A percentile compares a stretch with the other conserved stretches of the same genome.
Evolutionary conservation across 2,797 vertebrate genomes (phyloP).

Genomic region (Babyrousa celebensis): DNA sequence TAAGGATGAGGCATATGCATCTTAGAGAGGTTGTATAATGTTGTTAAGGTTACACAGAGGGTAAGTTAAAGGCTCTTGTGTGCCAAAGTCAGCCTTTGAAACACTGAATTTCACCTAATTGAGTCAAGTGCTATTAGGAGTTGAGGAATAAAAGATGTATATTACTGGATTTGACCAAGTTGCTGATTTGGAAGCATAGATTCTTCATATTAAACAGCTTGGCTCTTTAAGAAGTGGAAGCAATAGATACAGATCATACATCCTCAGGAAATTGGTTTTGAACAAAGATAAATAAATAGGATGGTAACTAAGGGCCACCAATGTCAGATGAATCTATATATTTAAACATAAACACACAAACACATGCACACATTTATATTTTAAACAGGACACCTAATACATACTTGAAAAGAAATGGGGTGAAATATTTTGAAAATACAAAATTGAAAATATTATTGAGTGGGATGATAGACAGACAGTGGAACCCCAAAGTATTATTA

Average conservation of each 20-base stretch:
- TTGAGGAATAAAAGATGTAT: neutral
- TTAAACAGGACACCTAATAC: neutral
- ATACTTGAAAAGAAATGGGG: neutral
- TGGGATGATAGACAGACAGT: neutral
- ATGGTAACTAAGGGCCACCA: neutral
- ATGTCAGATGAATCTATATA: neutral
- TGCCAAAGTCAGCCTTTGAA: neutral
- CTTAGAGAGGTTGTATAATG: neutral
- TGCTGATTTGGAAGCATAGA: neutral
- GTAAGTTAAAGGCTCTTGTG: neutral
- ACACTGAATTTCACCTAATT: neutral
- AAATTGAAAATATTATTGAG: neutral
- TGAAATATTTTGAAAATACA: neutral
- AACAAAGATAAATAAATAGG: neutral
- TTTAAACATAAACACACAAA: neutral
- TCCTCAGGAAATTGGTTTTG: neutral
- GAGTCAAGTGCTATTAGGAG: neutral
- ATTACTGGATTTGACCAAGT: neutral
- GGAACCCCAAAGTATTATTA: neutral
- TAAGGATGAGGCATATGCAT: neutral
- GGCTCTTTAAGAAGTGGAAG: neutral
- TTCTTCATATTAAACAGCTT: neutral
- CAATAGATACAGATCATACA: neutral
- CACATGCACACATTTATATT: neutral
- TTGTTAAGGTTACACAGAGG: neutral